Evolutionary conservation across 1,140 invertebrate genomes (phyloP).

Genomic region (Lamellibrachia luymesi): DNA sequence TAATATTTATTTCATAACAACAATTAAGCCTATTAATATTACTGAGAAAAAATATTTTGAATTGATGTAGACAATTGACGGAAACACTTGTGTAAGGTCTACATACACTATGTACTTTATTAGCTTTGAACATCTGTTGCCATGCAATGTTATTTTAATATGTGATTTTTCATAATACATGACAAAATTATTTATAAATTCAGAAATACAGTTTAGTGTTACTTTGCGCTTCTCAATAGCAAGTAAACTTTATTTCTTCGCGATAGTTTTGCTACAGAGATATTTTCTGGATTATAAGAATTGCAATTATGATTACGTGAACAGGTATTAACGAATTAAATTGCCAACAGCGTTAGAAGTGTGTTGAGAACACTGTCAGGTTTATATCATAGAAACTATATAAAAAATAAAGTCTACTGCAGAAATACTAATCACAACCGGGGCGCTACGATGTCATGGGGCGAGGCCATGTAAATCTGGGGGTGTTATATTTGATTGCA

Average conservation of each 20-base stretch:
- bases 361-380: neutral
- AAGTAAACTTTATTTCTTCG: neutral
- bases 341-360: neutral
- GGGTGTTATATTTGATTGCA: neutral
- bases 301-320: neutral
- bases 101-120: neutral
- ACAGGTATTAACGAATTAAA: neutral
- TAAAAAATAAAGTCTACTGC: neutral
- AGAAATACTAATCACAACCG: neutral
- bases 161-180: neutral
- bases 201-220: neutral
- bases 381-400: neutral
- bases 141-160: neutral
- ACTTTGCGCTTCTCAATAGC: slow-evolving; percentile 14
- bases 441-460: neutral
- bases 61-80: too few species aligned
- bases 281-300: neutral
- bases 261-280: neutral
- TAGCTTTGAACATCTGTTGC: neutral
- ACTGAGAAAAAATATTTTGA: too few species aligned
- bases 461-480: neutral
- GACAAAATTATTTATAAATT: neutral
- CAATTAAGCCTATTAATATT: too few species aligned
- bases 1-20: neutral
- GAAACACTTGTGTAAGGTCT: neutral